Evolutionary conservation across 2,888 invertebrate species (phyloP), one percentile per base, ranked within the genome.

Genomic region (Eupithecia insigniata): DNA sequence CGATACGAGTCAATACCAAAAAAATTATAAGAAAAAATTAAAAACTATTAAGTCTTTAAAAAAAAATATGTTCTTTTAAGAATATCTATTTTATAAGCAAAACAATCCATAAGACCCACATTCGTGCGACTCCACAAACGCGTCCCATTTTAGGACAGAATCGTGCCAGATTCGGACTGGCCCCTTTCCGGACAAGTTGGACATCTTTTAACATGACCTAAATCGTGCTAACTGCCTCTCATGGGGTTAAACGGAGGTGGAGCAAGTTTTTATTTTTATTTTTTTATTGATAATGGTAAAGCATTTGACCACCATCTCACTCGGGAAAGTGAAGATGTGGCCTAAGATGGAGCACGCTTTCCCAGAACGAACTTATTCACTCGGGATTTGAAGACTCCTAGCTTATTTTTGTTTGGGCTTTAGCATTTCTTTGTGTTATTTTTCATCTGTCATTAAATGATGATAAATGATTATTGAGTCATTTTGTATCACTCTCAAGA

Each of bases 91-190:
- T 12, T 26, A 26, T 14, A 14, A 26, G 14, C 55, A 55, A 26
- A 26, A 55, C 26, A 55, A 26, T 7, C 55, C 3, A 14, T 26
- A 26, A 55, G 14, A 26, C 26, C 55, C 10, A 26, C 22, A 55
- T 55, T 12, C 26, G 55, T 26, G 12, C 12, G 10, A 14, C 26
- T 55, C 55, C 55, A 26, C 55, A 26, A 60, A 60, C n/a, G 60
- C 60, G 70, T 72, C 64, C 76, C 74, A 71, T 76, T 76, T 76
- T 73, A 71, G 76, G 69, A 51, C 71, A 66, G 69, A 67, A 32
- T n/a, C 62, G 71, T 72, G 74, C 70, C 65, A 61, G 67, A 70
- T 67, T 71, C 69, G 69, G 71, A 66, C 72, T 72, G 69, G 71
- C 72, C 71, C n/a, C 67, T 71, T 76, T 72, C 70, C 66, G 71